phyloP scores from a whole-genome alignment of 2,113 vertebrate species.

The Tupaia tana region DNA sequence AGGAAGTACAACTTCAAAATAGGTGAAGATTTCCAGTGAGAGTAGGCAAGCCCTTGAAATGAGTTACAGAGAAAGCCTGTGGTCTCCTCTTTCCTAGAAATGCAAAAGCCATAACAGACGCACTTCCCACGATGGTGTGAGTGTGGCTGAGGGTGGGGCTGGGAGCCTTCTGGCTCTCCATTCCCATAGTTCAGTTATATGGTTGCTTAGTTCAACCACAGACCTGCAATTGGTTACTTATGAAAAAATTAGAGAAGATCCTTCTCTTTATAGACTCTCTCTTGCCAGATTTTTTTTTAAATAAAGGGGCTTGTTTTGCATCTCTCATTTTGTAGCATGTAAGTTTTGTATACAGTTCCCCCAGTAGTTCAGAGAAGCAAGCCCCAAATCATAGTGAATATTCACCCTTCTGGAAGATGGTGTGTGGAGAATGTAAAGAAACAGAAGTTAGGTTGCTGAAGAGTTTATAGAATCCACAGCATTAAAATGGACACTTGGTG shows the following conservation, averaged over 20 bases:
- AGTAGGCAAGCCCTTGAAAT: background rate
- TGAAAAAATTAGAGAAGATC: constrained; percentile 46
- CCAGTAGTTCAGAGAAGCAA: background rate
- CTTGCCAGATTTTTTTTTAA: constrained; percentile 58
- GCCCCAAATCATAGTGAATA: background rate
- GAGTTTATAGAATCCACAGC: background rate
- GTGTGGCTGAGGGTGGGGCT: background rate
- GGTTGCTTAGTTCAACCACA: constrained; percentile 14
- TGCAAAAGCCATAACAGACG: background rate
- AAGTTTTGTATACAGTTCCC: background rate
- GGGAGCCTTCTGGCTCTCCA: background rate
- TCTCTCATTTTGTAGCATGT: constrained; percentile 28
- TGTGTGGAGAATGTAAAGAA: too few species aligned
- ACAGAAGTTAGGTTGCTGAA: background rate
- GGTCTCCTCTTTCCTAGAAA: constrained; percentile 65
- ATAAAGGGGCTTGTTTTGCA: constrained; percentile 2
- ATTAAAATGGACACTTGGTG: background rate
- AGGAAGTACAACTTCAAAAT: constrained; percentile 31
- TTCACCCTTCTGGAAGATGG: background rate
- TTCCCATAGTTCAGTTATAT: background rate
- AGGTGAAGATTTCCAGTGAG: constrained; percentile 51
- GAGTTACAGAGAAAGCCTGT: constrained; percentile 50
- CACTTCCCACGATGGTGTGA: background rate
- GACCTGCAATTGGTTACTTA: constrained; percentile 43
- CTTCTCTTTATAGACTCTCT: constrained; percentile 58